Conservation (phyloP, 2,797 vertebrate species). For the Falco novaeseelandiae region DNA sequence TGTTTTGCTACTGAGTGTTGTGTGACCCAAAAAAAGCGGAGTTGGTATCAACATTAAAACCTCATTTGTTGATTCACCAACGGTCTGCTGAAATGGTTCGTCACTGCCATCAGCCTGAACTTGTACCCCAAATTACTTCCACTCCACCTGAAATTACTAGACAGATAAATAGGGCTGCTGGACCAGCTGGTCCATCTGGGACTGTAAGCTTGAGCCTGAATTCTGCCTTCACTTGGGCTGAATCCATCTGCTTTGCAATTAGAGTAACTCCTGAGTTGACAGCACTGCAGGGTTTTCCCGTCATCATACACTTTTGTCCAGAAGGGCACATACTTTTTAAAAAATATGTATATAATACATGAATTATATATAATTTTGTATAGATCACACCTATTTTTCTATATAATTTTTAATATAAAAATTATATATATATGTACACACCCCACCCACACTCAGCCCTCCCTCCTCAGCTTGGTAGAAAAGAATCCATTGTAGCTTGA, state of each 20-base stretch:
- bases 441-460: no score
- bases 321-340: neutral
- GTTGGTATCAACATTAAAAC: neutral
- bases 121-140: neutral
- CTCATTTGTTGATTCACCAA: neutral
- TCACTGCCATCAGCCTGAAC: neutral
- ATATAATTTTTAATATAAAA: neutral
- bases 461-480: neutral
- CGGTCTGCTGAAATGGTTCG: neutral
- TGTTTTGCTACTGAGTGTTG: neutral
- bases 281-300: neutral
- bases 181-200: neutral
- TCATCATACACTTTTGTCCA: neutral
- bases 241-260: neutral
- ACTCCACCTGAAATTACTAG: neutral
- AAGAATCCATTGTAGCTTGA: neutral
- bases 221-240: neutral
- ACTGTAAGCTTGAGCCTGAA: neutral
- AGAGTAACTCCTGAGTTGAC: neutral
- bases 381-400: neutral
- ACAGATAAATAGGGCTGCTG: neutral
- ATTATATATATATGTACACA: rapidly evolving
- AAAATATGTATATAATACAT: neutral
- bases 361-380: no score
- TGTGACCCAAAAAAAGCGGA: neutral